These are phyloP conservation scores for Stramonita haemastoma DNA, from an alignment of 2,888 invertebrate genomes.

Conservation along the genomic window DNA sequence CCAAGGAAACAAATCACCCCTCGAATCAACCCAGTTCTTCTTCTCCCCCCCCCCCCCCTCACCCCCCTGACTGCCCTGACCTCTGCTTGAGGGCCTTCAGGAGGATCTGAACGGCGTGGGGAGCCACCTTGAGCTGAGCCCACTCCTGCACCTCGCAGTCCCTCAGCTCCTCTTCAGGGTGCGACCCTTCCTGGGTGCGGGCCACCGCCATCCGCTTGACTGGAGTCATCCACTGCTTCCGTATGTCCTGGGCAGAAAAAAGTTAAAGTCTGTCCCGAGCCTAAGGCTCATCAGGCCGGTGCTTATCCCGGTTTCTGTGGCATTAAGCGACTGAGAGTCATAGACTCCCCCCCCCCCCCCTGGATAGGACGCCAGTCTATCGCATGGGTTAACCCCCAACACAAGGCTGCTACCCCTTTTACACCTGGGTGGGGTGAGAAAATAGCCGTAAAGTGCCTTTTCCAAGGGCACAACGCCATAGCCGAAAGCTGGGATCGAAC, in stretches of 20 bases:
- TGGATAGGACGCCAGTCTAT: no score
- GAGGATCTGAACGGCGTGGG: conserved; percentile 27
- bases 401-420: no score
- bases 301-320: no score
- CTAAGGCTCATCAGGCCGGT: no score
- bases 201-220: neutral
- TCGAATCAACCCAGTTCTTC: neutral
- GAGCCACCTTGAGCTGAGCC: conserved; percentile 32
- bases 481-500: no score
- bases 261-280: no score
- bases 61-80: neutral
- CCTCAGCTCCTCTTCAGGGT: conserved; percentile 41
- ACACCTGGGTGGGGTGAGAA: no score
- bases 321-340: no score
- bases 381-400: no score
- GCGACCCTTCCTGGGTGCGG: neutral
- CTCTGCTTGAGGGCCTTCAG: conserved; percentile 11
- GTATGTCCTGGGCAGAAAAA: neutral
- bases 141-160: conserved; percentile 22
- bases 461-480: no score
- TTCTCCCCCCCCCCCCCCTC: neutral
- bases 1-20: neutral
- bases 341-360: no score
- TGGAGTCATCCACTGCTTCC: conserved; percentile 33
- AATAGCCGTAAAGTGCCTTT: no score